Base-by-base conservation (phyloP, 2,888 invertebrate genomes). In the Cheilosia vernalis region DNA sequence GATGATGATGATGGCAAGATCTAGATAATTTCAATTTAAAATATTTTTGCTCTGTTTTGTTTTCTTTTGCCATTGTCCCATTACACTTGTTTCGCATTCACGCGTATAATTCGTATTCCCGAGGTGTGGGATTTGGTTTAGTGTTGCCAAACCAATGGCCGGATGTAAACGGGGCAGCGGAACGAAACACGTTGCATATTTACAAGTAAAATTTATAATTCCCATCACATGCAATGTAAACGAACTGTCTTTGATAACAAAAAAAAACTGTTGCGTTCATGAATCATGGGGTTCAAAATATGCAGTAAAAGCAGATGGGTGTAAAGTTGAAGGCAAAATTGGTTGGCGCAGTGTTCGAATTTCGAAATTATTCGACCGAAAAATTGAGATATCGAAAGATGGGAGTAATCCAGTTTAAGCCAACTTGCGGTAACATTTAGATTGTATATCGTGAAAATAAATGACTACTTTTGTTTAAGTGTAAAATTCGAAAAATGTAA, bases 71-170 rank as follows among this genome's bases (percentile, higher is more conserved):
- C 61, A 61, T 61, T 72, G 72, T 72, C 19, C 21, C 72, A 61
- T 42, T 49, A 72, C 72, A 61, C 53, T 72, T 61, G 42, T 42
- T 61, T 72, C 30, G 72, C 21, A 73, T 17, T 61, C 61, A 63
- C 60, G 61, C 37, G 51, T 61, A 9, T 9, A 9, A 9, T 30
- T 30, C 9, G 30, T 72, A 72, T 61, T 72, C 42, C 44, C 24
- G 27, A 55, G 55, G 61, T 55, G 77, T 78, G 47, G 47, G 61
- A 21, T 63, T 56, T 55, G 47, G 33, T 63, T 63, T 13, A 24
- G 21, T 47, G 44, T 42, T 9, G 47, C 37, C 37, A 37, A 37
- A 37, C 37, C 40, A 9, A 51, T 24, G 53, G 44, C 30, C 72
- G 61, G 67, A 67, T 67, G 30, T 67, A 30, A 51, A 37, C 13